Percentiles rank a stretch among this genome's conserved stretches.
These are phyloP conservation scores for Octodon degus DNA, from an alignment of 2,113 vertebrate species.

Conservation along the genomic window DNA sequence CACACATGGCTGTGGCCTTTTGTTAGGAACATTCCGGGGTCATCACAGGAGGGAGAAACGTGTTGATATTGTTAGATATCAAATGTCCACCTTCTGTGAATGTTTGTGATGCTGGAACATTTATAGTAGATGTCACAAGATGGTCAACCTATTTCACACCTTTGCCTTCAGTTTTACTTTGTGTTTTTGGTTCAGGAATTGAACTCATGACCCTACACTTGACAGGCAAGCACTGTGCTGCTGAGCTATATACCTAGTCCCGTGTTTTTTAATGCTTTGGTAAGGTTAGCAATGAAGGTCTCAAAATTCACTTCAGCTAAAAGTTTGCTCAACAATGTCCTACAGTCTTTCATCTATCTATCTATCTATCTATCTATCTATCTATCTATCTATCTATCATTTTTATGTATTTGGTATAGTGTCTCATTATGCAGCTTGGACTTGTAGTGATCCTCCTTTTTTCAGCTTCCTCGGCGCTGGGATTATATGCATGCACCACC, in stretches of 20 bases:
- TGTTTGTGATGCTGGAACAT: background rate
- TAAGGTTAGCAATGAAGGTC: background rate
- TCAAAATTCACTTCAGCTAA: background rate
- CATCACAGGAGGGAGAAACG: background rate
- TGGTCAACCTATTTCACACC: slow-evolving; percentile 14
- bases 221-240: no score
- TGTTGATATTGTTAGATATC: background rate
- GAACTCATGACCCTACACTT: no score
- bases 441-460: no score
- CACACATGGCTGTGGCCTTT: background rate
- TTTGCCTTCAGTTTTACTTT: slow-evolving; percentile 22
- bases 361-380: no score
- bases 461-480: no score
- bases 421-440: no score
- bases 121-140: background rate
- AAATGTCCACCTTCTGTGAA: background rate
- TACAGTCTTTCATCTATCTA: background rate
- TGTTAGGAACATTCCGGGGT: slow-evolving; percentile 4
- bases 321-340: background rate
- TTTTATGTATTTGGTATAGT: no score
- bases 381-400: no score
- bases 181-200: no score
- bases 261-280: background rate
- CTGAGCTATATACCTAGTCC: no score
- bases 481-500: no score